These are phyloP conservation scores for Ailurus styani DNA, from an alignment of 2,113 vertebrate genomes.

Conservation along the genomic window DNA sequence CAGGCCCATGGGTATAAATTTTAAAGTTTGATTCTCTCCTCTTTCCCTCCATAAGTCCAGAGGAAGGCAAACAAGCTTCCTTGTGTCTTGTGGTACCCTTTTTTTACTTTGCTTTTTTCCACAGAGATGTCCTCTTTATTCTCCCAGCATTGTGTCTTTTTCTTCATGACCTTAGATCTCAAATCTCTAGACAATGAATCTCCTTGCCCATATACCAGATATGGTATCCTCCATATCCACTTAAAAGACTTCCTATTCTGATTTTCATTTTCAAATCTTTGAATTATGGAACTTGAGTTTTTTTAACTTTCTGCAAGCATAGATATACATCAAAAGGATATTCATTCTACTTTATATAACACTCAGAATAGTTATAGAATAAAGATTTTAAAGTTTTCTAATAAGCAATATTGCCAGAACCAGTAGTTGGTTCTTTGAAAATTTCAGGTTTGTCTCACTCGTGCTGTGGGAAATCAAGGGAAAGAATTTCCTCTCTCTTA, in stretches of 20 bases:
- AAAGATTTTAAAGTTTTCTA: background rate
- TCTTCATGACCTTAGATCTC: background rate
- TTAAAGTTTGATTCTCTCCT: background rate
- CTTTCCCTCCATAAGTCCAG: too few species aligned
- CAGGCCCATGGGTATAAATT: too few species aligned
- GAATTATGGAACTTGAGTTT: background rate
- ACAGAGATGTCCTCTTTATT: background rate
- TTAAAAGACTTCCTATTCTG: background rate
- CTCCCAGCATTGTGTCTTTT: background rate
- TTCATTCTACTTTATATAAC: background rate
- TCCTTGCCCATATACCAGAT: background rate
- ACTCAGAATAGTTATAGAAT: background rate
- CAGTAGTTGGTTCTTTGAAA: background rate
- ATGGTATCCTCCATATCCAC: background rate
- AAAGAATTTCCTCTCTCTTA: background rate
- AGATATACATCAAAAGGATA: background rate
- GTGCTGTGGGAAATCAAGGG: background rate
- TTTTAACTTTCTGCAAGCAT: background rate
- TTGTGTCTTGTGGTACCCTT: background rate
- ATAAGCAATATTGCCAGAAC: background rate
- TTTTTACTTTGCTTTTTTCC: background rate
- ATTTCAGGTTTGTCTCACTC: background rate
- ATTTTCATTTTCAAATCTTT: background rate
- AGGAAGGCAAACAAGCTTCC: background rate
- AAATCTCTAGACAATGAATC: background rate